Conservation (phyloP, 2,888 invertebrate genomes). For the Eumacrocentrus americanus region DNA sequence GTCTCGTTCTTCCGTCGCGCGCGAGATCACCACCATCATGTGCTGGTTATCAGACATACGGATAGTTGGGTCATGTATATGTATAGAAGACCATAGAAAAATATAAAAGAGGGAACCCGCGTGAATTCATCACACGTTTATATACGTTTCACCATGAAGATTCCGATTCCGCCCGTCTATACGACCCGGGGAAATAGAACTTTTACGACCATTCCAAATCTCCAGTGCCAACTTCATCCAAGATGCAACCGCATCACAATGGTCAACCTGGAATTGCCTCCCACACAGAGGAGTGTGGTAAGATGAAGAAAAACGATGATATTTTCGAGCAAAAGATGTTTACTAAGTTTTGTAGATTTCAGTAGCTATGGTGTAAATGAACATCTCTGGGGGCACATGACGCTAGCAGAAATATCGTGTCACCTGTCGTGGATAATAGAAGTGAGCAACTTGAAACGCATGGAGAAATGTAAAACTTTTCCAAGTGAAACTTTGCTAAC, state of each 20-base stretch:
- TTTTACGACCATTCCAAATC: slow-evolving; percentile 19
- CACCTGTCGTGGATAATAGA: no score
- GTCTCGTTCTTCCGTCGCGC: not conserved
- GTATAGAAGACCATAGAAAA: not conserved
- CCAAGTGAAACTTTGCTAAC: no score
- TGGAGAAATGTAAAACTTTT: no score
- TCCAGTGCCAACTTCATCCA: slow-evolving; percentile 30
- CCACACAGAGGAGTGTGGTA: no score
- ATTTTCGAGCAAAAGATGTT: not conserved
- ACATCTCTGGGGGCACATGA: no score
- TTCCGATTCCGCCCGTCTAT: slow-evolving; percentile 10
- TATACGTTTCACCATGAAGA: not conserved
- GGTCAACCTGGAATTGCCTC: slow-evolving; percentile 5
- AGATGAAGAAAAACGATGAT: not conserved
- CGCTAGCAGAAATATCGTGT: no score
- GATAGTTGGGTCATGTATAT: not conserved
- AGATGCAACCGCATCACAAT: slow-evolving; percentile 29
- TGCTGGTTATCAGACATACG: not conserved
- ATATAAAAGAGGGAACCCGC: not conserved
- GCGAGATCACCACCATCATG: not conserved
- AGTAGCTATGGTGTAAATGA: no score
- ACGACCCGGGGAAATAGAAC: slow-evolving; percentile 2
- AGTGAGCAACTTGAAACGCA: no score
- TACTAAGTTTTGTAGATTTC: not conserved
- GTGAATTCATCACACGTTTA: not conserved